Conservation (phyloP, 2,888 invertebrate genomes). For the Leptinotarsa tumamoca region DNA sequence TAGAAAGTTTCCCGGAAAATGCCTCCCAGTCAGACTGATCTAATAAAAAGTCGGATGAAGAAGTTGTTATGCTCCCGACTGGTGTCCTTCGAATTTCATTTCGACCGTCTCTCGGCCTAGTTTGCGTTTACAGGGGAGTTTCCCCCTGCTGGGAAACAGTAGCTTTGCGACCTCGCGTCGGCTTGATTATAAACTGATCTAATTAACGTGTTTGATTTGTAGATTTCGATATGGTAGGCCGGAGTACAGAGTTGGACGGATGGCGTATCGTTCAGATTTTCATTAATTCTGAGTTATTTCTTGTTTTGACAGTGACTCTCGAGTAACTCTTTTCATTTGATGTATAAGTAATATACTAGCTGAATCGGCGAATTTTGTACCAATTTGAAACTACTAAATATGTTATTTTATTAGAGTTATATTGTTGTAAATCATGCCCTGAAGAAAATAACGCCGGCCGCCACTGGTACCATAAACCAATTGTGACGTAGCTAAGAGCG, state of each 20-base stretch:
- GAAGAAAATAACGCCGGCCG: no score
- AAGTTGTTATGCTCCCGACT: constrained; percentile 13
- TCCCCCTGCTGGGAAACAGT: not conserved
- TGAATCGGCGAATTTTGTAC: no score
- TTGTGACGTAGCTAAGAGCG: no score
- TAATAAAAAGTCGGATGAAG: constrained; percentile 15
- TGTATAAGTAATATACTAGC: no score
- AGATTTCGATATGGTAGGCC: constrained; percentile 10
- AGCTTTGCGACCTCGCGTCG: not conserved
- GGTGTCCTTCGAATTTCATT: constrained; percentile 8
- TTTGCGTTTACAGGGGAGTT: constrained; percentile 1
- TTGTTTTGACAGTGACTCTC: no score
- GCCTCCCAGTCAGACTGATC: constrained; percentile 11
- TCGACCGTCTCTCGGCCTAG: not conserved
- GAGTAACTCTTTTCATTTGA: no score
- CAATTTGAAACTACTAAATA: no score
- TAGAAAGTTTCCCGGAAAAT: constrained; percentile 12
- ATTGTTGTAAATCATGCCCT: no score
- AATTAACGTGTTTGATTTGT: not conserved
- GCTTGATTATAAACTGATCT: not conserved
- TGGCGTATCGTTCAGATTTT: no score
- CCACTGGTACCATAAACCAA: no score
- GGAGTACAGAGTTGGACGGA: not conserved
- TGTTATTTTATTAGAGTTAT: no score
- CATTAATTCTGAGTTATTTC: no score